Base-by-base conservation (phyloP, 1,140 invertebrate genomes). In the Ceratina australensis region DNA sequence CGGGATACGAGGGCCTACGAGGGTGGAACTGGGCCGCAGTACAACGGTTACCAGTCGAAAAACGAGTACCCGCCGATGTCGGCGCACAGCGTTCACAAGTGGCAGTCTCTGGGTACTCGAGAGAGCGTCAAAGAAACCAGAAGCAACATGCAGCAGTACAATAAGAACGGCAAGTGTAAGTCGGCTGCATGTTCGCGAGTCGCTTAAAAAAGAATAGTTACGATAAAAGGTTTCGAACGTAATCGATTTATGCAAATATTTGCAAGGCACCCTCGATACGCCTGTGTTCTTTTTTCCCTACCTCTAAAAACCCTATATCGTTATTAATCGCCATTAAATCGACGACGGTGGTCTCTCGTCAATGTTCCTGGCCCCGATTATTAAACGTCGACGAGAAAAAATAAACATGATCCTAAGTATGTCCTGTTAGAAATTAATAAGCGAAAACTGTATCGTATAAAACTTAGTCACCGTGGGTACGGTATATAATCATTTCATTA, bases 41-140 rank as follows among this genome's bases (percentile, higher is more conserved):
- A 89, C 50, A 90, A 87, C 68, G 87, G 86, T 1, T 89, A 90
- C 67, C 86, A 90, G 66, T 78, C 82, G 50, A 89, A 79, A 74
- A 87, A 81, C 65, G 90, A 91, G 10, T 91, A 91, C 54, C 89
- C 89, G 13, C 72, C 90, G 15, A 91, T 91, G 90, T 90, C 90
- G 18, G 79, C 85, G 20, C 84, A 90, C 77, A 91, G 90, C 63
- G 77, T 73, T 3, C 86, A 87, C 79, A 91, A 91, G 84, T 91
- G 90, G 90, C 85, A 90, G 67, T 80, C 85, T 16, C 89, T 91
- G 47, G 89, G 90, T 4, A 90, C 87, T 61, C 85, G 87, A 69
- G 89, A 91, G 57, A 79, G 85, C 76, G 88, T 91, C 64, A 89
- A 87, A 74, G 87, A 91, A 64, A 87, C 89, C 20, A 81, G 90